These are phyloP conservation scores for Noctua fimbriata DNA, from an alignment of 2,888 invertebrate genomes.

Conservation along the genomic window DNA sequence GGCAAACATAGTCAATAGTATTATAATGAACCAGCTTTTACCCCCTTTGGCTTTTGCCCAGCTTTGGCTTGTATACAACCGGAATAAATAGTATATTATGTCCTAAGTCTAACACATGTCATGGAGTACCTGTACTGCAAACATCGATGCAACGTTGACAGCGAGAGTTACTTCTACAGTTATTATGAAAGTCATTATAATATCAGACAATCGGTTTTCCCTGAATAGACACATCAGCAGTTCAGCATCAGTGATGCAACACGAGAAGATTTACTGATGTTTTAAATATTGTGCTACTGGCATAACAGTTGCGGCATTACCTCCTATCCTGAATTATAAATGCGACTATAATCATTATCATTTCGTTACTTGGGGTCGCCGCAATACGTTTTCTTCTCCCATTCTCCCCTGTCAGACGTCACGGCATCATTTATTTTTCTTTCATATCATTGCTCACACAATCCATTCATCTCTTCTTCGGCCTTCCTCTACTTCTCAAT, in stretches of 20 bases:
- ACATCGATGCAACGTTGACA: no score
- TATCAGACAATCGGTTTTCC: no score
- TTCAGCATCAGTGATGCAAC: no score
- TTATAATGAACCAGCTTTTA: not conserved
- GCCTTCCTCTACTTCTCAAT: not conserved
- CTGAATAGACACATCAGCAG: no score
- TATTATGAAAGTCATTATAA: no score
- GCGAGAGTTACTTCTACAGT: no score
- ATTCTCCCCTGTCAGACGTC: not conserved
- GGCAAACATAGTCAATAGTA: not conserved
- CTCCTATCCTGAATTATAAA: not conserved
- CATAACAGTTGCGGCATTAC: not conserved
- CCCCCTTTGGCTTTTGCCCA: no score
- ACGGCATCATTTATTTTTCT: not conserved
- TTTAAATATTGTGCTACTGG: no score
- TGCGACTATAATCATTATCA: no score
- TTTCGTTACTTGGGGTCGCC: not conserved
- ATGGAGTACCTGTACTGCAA: no score
- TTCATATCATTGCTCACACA: not conserved
- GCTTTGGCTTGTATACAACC: not conserved
- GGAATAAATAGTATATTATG: not conserved
- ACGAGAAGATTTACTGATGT: no score
- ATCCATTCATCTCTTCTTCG: not conserved
- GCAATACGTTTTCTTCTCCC: not conserved
- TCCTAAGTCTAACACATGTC: not conserved